phyloP scores from a whole-genome alignment of 2,888 invertebrate genomes.

The Drosophila stalkeri region DNA sequence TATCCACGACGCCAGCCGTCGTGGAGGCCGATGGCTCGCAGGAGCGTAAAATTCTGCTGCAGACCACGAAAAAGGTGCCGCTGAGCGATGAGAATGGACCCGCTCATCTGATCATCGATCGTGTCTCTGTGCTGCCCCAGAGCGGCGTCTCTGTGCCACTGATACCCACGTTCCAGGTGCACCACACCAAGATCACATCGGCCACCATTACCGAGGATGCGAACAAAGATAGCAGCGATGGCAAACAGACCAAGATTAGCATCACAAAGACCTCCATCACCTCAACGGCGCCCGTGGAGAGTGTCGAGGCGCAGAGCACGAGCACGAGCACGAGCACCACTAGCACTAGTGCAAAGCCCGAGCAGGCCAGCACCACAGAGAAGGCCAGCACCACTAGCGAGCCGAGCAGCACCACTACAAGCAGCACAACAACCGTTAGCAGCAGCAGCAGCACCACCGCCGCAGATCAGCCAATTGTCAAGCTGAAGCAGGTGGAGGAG shows the following conservation, averaged over 20 bases:
- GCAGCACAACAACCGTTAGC: slow-evolving; percentile 17
- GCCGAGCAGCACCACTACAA: slow-evolving; percentile 37
- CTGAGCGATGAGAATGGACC: slow-evolving; percentile 58
- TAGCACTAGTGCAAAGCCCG: slow-evolving; percentile 23
- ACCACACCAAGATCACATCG: slow-evolving; percentile 71
- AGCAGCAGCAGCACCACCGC: slow-evolving; percentile 47
- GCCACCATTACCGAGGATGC: slow-evolving; percentile 66
- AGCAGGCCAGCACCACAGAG: slow-evolving; percentile 26
- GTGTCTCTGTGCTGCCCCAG: slow-evolving; percentile 77
- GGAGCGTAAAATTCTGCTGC: slow-evolving; percentile 66
- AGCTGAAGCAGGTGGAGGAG: slow-evolving; percentile 79
- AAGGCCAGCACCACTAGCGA: slow-evolving; percentile 18
- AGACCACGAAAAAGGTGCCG: slow-evolving; percentile 76
- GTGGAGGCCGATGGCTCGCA: slow-evolving; percentile 19
- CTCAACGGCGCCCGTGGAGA: slow-evolving; percentile 62
- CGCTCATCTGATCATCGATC: slow-evolving; percentile 82
- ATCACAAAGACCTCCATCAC: slow-evolving; percentile 73
- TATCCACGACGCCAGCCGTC: background rate
- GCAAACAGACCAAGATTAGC: slow-evolving; percentile 74
- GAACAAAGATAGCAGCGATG: slow-evolving; percentile 60
- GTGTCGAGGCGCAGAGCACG: slow-evolving; percentile 41
- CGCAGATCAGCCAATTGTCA: slow-evolving; percentile 64
- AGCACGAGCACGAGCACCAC: slow-evolving; percentile 23
- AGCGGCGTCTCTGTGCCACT: slow-evolving; percentile 57
- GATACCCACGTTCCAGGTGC: slow-evolving; percentile 78